A percentile compares a stretch with the other conserved stretches of the same genome.
These are phyloP conservation scores for Porites rus DNA, from an alignment of 92 coral and sea anemone genomes.

Conservation along the genomic window DNA sequence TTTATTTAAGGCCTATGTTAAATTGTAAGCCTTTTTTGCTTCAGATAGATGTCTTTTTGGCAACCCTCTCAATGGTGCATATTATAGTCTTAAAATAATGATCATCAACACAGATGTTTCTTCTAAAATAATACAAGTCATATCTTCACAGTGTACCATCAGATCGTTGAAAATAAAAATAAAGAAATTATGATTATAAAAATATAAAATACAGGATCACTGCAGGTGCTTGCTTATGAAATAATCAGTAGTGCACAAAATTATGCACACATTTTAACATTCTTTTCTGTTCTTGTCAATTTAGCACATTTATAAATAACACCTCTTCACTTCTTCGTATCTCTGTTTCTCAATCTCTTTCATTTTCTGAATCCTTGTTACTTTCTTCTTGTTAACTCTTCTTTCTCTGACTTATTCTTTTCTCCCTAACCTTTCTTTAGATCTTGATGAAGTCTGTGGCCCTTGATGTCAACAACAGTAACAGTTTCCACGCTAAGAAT, in stretches of 20 bases:
- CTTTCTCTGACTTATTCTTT: constrained; percentile 26
- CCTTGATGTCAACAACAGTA: constrained; percentile 44
- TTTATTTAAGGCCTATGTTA: too few relatives aligned
- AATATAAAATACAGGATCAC: too few relatives aligned
- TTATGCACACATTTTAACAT: background rate
- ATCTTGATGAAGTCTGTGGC: constrained; percentile 45
- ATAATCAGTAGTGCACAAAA: background rate
- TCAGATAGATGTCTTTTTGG: too few relatives aligned
- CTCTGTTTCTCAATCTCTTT: constrained; percentile 7
- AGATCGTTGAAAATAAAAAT: too few relatives aligned
- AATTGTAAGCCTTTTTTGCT: too few relatives aligned
- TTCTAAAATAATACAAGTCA: too few relatives aligned
- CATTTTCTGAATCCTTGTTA: background rate
- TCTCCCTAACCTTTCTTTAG: constrained; percentile 47
- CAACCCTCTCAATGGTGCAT: too few relatives aligned
- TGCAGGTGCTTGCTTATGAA: too few relatives aligned
- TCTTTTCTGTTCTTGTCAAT: background rate
- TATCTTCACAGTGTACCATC: too few relatives aligned
- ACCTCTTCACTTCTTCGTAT: background rate
- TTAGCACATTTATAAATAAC: constrained; percentile 2
- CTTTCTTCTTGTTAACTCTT: constrained; percentile 16
- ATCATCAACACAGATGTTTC: too few relatives aligned
- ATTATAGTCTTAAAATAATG: too few relatives aligned
- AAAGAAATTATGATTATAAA: too few relatives aligned
- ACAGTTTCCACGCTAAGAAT: constrained; percentile 35